Conservation (phyloP, 2,888 invertebrate species). For the Patella caerulea region DNA sequence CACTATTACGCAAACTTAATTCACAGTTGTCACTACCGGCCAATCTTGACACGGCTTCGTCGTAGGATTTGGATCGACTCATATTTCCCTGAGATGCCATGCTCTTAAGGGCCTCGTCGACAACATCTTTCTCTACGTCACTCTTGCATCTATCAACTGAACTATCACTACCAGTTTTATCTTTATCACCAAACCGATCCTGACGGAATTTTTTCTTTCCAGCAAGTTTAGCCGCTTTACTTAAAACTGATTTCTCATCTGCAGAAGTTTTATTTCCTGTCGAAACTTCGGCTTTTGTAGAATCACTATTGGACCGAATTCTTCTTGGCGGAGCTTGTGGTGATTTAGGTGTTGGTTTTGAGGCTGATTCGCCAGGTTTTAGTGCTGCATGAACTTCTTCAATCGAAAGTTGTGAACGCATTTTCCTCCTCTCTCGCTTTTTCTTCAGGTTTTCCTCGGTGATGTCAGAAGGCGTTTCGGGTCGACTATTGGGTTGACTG, state of each 20-base stretch:
- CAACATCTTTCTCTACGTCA: slow-evolving; percentile 59
- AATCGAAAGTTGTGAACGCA: slow-evolving; percentile 52
- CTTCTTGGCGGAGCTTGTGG: slow-evolving; percentile 27
- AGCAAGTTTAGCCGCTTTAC: slow-evolving; percentile 57
- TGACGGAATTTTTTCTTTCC: slow-evolving; percentile 59
- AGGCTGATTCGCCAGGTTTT: slow-evolving; percentile 29
- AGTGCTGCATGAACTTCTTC: slow-evolving; percentile 61
- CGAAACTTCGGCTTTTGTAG: background rate
- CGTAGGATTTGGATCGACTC: slow-evolving; percentile 64
- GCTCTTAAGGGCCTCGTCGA: slow-evolving; percentile 59
- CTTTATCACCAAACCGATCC: slow-evolving; percentile 60
- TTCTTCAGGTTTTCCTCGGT: slow-evolving; percentile 52
- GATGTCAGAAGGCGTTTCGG: background rate
- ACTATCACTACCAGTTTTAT: slow-evolving; percentile 41
- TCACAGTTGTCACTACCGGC: slow-evolving; percentile 45
- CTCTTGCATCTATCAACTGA: slow-evolving; percentile 55
- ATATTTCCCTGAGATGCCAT: slow-evolving; percentile 50
- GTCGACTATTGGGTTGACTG: background rate
- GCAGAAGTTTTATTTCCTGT: background rate
- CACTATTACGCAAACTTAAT: slow-evolving; percentile 34
- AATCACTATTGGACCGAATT: slow-evolving; percentile 24
- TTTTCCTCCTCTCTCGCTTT: slow-evolving; percentile 54
- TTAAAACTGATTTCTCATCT: slow-evolving; percentile 28
- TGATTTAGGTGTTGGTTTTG: slow-evolving; percentile 19
- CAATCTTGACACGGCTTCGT: slow-evolving; percentile 60